A percentile compares a stretch with the other conserved stretches of the same genome.
phyloP scores from a whole-genome alignment of 2,888 invertebrate species.

The Kuschelorhynchus macadamiae region DNA sequence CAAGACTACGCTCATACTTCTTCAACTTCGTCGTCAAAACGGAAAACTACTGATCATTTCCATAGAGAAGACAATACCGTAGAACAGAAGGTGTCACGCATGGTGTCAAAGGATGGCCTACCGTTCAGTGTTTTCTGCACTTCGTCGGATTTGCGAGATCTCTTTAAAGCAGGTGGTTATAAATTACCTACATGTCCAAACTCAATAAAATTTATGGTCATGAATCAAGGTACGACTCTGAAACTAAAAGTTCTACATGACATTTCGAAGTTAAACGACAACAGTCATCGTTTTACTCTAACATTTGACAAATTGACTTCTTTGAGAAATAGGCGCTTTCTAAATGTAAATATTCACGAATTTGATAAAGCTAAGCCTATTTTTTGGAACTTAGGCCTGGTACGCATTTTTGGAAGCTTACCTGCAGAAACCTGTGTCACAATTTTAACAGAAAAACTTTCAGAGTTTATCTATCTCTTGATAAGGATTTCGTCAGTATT shows the following conservation, averaged over 20 bases:
- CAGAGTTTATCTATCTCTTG: slow-evolving; percentile 52
- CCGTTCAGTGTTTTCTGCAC: slow-evolving; percentile 11
- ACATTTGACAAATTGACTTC: too few species aligned
- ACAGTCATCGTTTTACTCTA: neutral
- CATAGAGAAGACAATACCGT: neutral
- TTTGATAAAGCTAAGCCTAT: too few species aligned
- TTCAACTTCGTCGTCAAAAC: too few species aligned
- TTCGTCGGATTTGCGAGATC: slow-evolving; percentile 14
- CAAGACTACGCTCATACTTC: too few species aligned
- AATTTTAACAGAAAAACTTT: slow-evolving; percentile 49
- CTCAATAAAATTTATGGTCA: slow-evolving; percentile 15
- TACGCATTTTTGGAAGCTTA: slow-evolving; percentile 4
- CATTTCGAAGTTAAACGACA: slow-evolving; percentile 1
- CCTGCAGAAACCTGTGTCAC: slow-evolving; percentile 41
- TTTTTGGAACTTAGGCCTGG: neutral
- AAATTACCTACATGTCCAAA: slow-evolving; percentile 14
- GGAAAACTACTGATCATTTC: too few species aligned
- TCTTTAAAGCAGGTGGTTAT: neutral
- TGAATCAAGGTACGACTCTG: slow-evolving; percentile 24
- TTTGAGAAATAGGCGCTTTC: too few species aligned
- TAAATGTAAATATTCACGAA: too few species aligned
- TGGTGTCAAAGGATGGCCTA: slow-evolving; percentile 11
- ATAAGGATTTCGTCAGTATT: slow-evolving; percentile 56
- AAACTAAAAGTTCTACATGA: slow-evolving; percentile 22
- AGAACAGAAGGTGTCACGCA: slow-evolving; percentile 11